These are phyloP conservation scores for Leptopilina syphax DNA, from an alignment of 2,888 invertebrate species.

Conservation along the genomic window DNA sequence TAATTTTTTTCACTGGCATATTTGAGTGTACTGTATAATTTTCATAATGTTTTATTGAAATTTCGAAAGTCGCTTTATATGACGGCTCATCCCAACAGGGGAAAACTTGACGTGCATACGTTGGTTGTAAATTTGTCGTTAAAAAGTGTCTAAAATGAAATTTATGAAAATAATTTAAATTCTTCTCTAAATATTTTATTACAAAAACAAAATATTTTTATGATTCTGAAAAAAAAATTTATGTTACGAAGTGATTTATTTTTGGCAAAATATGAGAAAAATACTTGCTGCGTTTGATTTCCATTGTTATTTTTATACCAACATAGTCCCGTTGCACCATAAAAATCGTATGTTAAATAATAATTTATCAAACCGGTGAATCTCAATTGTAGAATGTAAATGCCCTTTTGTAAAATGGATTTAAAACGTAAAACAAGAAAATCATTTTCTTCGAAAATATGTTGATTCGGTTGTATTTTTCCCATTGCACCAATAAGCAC, in stretches of 20 bases:
- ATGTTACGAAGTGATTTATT: neutral
- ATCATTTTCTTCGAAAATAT: slow-evolving; percentile 32
- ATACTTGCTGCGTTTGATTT: neutral
- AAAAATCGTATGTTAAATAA: neutral
- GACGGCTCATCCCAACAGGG: slow-evolving; percentile 87
- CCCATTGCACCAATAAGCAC: neutral
- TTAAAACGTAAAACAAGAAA: slow-evolving; percentile 28
- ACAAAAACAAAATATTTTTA: too few species aligned
- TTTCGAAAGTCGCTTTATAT: slow-evolving; percentile 82
- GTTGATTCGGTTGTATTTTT: neutral
- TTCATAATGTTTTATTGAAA: slow-evolving; percentile 81
- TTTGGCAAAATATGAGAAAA: neutral
- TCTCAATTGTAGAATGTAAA: neutral
- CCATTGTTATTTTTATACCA: neutral
- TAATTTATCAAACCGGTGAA: slow-evolving; percentile 3
- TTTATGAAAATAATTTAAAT: neutral
- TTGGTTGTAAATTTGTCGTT: slow-evolving; percentile 6
- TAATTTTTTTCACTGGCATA: slow-evolving; percentile 55
- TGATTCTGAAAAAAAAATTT: neutral
- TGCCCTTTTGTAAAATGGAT: neutral
- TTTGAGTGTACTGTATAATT: slow-evolving; percentile 74
- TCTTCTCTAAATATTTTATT: neutral
- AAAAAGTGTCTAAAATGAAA: neutral
- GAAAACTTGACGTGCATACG: slow-evolving; percentile 81
- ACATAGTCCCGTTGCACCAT: neutral